Base-by-base conservation (phyloP, 2,113 vertebrate genomes). In the Salvelinus alpinus region DNA sequence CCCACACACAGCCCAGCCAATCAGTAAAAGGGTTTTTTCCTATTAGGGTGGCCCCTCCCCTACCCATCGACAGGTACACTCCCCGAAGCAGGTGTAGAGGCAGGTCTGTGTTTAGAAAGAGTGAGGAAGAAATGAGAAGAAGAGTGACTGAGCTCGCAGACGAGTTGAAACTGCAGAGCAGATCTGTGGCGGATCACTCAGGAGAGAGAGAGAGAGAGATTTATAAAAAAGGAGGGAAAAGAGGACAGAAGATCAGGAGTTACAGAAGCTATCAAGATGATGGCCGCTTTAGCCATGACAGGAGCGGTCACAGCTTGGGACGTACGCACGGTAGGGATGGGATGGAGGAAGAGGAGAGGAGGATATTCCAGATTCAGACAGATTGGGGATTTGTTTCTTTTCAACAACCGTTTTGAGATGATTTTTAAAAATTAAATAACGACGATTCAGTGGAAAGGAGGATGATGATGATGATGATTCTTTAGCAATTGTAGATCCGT, bases 211-310 rank as follows among this genome's bases (percentile, higher is more conserved):
- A 44, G 38, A 9, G 38, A 44, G 38, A 47, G 31, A 67, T 20
- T n/a, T 38, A 25, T 8, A 18, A 59, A 59, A 59, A 59, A 34
- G 16, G 24, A 64, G 64, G 18, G 29, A 44, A 27, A 5, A 44
- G 31, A 69, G 24, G 27, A 2, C 22, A 77, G 29, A 73, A 29
- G 71, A 82, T 65, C 64, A n/a, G 77, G 74, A 24, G n/a, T 1
- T 5, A 5, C 51, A 54, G 51, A 54, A 13, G 14, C 51, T 11
- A 5, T 70, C 77, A 92, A 84, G 71, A 94, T 93, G 92, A 93
- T 94, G 93, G 82, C 93, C 47, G 90, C 93, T 25, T 51, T 94
- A 79, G 90, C 92, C 68, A 70, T 93, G 82, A 84, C 91, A 72
- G 86, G 92, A 75, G 81, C 86, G 4, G 76, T 91, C 71, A 76